Percentiles rank a stretch among this genome's conserved stretches.
Conservation (phyloP, 1,140 invertebrate genomes). For the Bombyx mori region DNA sequence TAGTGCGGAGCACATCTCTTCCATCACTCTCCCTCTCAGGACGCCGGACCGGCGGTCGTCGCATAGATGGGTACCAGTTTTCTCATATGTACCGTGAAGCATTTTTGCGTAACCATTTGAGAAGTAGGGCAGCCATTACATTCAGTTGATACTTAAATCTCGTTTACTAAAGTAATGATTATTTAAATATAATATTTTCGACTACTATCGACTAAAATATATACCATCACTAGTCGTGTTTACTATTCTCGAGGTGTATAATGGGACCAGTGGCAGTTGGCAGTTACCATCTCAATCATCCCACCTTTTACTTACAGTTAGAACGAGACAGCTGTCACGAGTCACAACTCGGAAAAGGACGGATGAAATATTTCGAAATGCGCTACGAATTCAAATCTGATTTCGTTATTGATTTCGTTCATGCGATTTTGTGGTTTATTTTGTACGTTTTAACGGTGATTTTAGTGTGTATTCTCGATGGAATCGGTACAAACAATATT, state of each 20-base stretch:
- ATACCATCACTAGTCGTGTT: slow-evolving; percentile 36
- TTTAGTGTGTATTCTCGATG: slow-evolving; percentile 2
- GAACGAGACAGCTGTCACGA: slow-evolving; percentile 29
- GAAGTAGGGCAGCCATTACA: too few relatives aligned
- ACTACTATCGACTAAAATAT: too few relatives aligned
- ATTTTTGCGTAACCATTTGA: too few relatives aligned
- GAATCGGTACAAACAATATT: slow-evolving; percentile 38
- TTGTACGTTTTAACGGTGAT: slow-evolving; percentile 10
- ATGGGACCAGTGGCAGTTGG: slow-evolving; percentile 68
- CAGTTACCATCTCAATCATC: slow-evolving; percentile 66
- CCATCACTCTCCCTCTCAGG: too few relatives aligned
- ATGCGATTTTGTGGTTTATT: slow-evolving; percentile 12
- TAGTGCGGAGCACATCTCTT: too few relatives aligned
- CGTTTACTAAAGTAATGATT: too few relatives aligned
- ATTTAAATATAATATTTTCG: too few relatives aligned
- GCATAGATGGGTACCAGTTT: too few relatives aligned
- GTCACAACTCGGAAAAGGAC: slow-evolving; percentile 21
- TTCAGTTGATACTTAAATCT: too few relatives aligned
- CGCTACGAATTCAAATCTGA: slow-evolving; percentile 32
- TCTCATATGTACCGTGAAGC: too few relatives aligned
- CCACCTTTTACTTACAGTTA: slow-evolving; percentile 58
- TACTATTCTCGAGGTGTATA: slow-evolving; percentile 54
- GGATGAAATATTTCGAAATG: neutral
- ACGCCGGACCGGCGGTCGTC: too few relatives aligned
- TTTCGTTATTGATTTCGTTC: slow-evolving; percentile 7